phyloP scores from a whole-genome alignment of 2,797 vertebrate species.

The Toxotes lorentzi region DNA sequence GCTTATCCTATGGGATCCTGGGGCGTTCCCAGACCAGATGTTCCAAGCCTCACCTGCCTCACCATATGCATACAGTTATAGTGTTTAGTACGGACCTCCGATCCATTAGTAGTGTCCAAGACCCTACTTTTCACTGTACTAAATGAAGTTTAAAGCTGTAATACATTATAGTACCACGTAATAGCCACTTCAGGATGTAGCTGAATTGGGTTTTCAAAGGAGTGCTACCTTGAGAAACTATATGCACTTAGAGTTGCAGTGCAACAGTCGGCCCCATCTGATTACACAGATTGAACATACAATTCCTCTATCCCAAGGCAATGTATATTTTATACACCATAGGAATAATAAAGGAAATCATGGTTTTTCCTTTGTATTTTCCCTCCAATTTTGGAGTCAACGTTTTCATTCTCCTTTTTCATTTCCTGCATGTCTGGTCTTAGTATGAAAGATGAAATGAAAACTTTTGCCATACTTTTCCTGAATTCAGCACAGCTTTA shows the following conservation, averaged over 20 bases:
- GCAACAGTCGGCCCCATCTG: slow-evolving; percentile 12
- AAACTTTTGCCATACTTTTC: slow-evolving; percentile 61
- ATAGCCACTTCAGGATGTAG: neutral
- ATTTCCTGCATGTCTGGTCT: slow-evolving; percentile 56
- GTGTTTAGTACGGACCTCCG: neutral
- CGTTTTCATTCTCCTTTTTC: slow-evolving; percentile 47
- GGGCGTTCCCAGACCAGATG: too few relatives aligned
- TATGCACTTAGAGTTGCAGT: slow-evolving; percentile 2
- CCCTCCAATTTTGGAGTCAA: slow-evolving; percentile 36
- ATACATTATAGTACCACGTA: neutral
- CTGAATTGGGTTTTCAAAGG: neutral
- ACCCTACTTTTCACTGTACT: neutral
- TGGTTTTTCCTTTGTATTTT: slow-evolving; percentile 25
- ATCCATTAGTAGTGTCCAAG: neutral
- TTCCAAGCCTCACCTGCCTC: too few relatives aligned
- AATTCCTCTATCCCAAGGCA: slow-evolving; percentile 25
- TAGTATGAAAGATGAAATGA: slow-evolving; percentile 56
- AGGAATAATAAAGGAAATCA: slow-evolving; percentile 37
- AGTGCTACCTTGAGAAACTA: slow-evolving; percentile 1
- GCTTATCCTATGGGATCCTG: too few relatives aligned
- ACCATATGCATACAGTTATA: neutral
- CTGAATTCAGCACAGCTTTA: slow-evolving; percentile 73
- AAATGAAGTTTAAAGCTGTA: neutral
- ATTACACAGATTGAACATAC: slow-evolving; percentile 35
- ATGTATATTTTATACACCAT: slow-evolving; percentile 44